phyloP scores from a whole-genome alignment of 2,797 vertebrate genomes.

The Arrhamphus sclerolepis region DNA sequence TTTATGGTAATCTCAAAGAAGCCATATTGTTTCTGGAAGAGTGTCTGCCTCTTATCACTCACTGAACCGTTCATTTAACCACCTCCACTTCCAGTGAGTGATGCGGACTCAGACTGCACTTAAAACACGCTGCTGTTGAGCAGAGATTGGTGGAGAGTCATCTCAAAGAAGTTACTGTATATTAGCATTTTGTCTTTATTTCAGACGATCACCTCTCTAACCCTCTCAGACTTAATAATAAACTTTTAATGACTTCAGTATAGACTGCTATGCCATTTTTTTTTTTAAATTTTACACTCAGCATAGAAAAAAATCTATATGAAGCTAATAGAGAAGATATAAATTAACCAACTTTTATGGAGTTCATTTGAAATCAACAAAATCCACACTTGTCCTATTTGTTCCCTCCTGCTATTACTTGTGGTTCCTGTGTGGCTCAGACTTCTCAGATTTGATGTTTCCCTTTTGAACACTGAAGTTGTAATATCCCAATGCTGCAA shows the following conservation, averaged over 20 bases:
- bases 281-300: slow-evolving; percentile 1
- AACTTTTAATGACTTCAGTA: slow-evolving; percentile 54
- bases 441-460: slow-evolving; percentile 47
- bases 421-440: slow-evolving; percentile 50
- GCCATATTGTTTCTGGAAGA: slow-evolving; percentile 35
- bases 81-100: slow-evolving; percentile 26
- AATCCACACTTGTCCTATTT: slow-evolving; percentile 50
- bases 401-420: slow-evolving; percentile 55
- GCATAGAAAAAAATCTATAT: neutral
- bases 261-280: neutral
- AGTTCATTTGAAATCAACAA: slow-evolving; percentile 55
- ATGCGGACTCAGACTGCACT: slow-evolving; percentile 11
- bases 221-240: slow-evolving; percentile 44
- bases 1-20: slow-evolving; percentile 57
- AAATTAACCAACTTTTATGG: slow-evolving; percentile 53
- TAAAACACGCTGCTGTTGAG: slow-evolving; percentile 14
- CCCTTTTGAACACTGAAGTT: slow-evolving; percentile 42
- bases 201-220: neutral
- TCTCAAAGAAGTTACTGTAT: slow-evolving; percentile 13
- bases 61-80: slow-evolving; percentile 39
- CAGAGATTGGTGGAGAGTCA: slow-evolving; percentile 30
- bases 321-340: slow-evolving; percentile 29
- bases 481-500: slow-evolving; percentile 31
- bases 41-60: slow-evolving; percentile 30
- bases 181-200: neutral